phyloP scores from a whole-genome alignment of 2,113 vertebrate species.

The Eptatretus burgeri region DNA sequence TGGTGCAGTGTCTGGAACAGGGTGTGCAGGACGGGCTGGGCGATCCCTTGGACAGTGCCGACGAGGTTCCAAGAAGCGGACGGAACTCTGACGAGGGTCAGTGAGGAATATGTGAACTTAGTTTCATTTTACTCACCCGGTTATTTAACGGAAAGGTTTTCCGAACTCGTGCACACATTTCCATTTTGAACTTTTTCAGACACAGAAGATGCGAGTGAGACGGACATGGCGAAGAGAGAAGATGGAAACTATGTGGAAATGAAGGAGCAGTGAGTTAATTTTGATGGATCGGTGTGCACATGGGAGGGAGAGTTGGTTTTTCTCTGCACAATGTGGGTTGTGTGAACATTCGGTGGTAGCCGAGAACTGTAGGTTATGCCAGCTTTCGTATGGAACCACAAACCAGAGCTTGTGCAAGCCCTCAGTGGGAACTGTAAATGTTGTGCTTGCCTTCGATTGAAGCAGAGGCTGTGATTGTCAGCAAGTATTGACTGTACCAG shows the following conservation, averaged over 20 bases:
- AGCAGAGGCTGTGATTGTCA: no score
- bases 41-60: no score
- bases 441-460: no score
- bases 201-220: slow-evolving; percentile 93
- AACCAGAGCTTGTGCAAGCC: not conserved
- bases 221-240: slow-evolving; percentile 75
- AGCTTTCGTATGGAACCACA: not conserved
- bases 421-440: not conserved
- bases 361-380: not conserved
- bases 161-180: no score
- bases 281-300: not conserved
- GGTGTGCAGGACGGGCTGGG: no score
- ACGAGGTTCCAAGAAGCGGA: no score
- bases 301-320: not conserved
- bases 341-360: not conserved
- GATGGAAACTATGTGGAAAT: slow-evolving; percentile 93
- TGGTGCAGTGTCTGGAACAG: no score
- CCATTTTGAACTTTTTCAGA: slow-evolving; percentile 19
- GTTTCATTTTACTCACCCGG: no score
- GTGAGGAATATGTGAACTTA: no score
- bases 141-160: no score
- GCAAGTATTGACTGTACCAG: no score
- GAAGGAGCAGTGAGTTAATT: slow-evolving; percentile 46
- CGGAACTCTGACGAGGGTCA: no score
- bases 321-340: not conserved